Conservation (phyloP, 2,797 vertebrate species). For the Alcedo atthis region DNA sequence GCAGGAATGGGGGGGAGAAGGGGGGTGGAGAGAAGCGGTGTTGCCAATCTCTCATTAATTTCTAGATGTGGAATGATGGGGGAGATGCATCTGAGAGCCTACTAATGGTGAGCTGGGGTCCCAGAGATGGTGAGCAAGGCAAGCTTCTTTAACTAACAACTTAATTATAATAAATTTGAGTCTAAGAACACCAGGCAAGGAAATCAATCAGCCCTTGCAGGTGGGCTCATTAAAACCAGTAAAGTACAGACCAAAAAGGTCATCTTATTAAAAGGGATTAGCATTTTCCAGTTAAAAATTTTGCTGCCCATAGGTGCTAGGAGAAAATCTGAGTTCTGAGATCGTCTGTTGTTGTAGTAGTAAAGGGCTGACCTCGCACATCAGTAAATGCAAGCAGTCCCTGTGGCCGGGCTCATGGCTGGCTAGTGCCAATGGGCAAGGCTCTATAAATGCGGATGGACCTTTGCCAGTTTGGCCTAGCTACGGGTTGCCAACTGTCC, state of each 20-base stretch:
- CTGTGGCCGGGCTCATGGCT: not conserved
- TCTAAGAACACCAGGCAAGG: conserved; percentile 42
- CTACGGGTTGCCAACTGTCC: conserved; percentile 4
- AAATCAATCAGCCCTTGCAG: conserved; percentile 68
- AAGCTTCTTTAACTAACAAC: conserved; percentile 50
- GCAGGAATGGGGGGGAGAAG: not conserved
- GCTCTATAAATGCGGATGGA: not conserved
- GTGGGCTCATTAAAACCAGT: conserved; percentile 60
- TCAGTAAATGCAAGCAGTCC: conserved; percentile 3
- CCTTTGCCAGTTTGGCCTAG: not conserved
- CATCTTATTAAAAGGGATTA: conserved; percentile 66
- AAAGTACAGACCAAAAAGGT: conserved; percentile 38
- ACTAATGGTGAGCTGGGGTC: conserved; percentile 58
- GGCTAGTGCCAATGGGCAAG: not conserved
- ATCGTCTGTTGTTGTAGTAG: not conserved
- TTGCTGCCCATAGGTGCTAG: conserved; percentile 1
- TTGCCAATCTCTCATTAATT: conserved; percentile 69
- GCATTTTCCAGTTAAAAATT: conserved; percentile 53
- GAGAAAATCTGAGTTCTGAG: conserved; percentile 13
- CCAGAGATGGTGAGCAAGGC: conserved; percentile 27
- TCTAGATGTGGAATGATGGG: conserved; percentile 49
- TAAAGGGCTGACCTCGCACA: not conserved
- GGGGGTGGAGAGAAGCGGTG: not conserved
- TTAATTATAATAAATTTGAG: conserved; percentile 67
- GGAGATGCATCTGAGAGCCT: conserved; percentile 34